Percentiles rank a stretch among this genome's conserved stretches.
phyloP scores from a whole-genome alignment of 2,888 invertebrate species.

The Ectemnius lituratus region DNA sequence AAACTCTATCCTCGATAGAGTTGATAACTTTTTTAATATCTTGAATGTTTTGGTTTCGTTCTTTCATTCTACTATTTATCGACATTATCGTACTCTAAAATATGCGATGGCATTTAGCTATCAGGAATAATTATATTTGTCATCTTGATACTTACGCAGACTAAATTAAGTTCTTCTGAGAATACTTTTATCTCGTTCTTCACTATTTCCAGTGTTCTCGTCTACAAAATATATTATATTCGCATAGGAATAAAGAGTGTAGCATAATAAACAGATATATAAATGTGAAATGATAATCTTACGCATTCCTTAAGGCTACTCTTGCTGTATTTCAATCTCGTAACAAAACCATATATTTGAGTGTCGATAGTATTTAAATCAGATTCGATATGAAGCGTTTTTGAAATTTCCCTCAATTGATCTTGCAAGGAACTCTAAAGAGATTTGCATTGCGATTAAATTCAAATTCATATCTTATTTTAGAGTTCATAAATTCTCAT shows the following conservation, averaged over 20 bases:
- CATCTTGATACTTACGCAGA: constrained; percentile 79
- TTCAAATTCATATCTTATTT: too few relatives aligned
- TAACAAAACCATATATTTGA: constrained; percentile 95
- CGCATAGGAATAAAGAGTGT: constrained; percentile 25
- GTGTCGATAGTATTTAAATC: constrained; percentile 97
- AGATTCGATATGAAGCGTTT: constrained; percentile 96
- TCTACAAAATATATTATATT: constrained; percentile 71
- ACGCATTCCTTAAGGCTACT: constrained; percentile 93
- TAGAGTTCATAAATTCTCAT: neutral
- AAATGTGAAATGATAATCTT: constrained; percentile 64
- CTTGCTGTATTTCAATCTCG: constrained; percentile 93
- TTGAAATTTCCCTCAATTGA: constrained; percentile 93
- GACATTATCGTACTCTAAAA: constrained; percentile 41
- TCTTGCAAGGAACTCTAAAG: constrained; percentile 88
- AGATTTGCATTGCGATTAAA: too few relatives aligned
- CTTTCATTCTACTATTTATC: constrained; percentile 77
- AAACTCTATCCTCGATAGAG: constrained; percentile 94
- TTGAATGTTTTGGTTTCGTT: constrained; percentile 86
- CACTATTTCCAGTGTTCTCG: constrained; percentile 83
- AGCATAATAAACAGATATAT: too few relatives aligned
- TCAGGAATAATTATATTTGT: constrained; percentile 78
- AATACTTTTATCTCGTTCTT: constrained; percentile 83
- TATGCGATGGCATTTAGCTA: constrained; percentile 46
- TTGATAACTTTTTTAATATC: constrained; percentile 94
- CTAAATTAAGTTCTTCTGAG: constrained; percentile 82